Evolutionary conservation across 2,797 vertebrate species (phyloP), one percentile per base, ranked within the genome.

Genomic region (Podarcis lilfordi): DNA sequence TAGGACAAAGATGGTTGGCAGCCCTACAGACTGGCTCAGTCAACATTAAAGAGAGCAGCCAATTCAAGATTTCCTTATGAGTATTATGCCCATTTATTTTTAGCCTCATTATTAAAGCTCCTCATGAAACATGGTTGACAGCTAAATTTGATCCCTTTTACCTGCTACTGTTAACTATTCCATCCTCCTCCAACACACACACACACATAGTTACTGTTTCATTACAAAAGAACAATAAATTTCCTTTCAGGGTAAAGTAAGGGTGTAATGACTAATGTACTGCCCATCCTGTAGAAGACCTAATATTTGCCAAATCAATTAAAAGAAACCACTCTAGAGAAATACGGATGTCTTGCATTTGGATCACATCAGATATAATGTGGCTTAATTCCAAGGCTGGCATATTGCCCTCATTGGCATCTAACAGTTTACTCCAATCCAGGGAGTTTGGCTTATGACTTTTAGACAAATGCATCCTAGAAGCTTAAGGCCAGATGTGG

Each of bases 401-500:
- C 96, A 95, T 90, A 72, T 94, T 40, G 95, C 96, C 96, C 92
- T 92, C 27, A 84, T 94, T 96, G 97, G 96, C 96, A 97, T 93
- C 94, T 93, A 90, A 85, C 43, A 83, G 89, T 94, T 95, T 95
- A 93, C 80, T 88, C 93, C 29, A 94, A 95, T 97, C 95, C 95
- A 97, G 95, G 94, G 96, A 96, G 96, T 97, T 96, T 96, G 96
- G 95, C 95, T 95, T 95, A 72, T 93, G 95, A 95, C 97, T 97
- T 96, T 96, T 96, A 97, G 96, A 97, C 96, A 97, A 97, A 97
- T 97, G 95, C 95, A 96, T 97, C 95, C 95, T 96, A 96, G 96
- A 96, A 96, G 96, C 96, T 94, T 92, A 94, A 92, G 89, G 95
- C 96, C 96, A 97, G 94, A 89, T 96, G 95, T 88, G 93, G 95